Conservation (phyloP, 2,888 invertebrate species). For the Hypena proboscidalis region DNA sequence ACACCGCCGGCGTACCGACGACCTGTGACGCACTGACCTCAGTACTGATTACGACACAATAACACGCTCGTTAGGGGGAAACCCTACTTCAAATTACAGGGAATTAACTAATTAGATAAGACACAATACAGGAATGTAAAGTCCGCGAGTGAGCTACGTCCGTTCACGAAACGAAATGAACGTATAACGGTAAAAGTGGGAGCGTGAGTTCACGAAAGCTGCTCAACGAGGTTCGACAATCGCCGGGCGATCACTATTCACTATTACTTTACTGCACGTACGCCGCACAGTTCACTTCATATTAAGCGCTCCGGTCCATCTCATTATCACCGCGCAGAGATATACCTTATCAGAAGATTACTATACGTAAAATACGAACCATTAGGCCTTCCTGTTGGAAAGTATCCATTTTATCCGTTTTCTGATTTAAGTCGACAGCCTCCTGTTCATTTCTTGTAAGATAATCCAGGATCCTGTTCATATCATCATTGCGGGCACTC, state of each 20-base stretch:
- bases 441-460: conserved; percentile 69
- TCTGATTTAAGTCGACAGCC: conserved; percentile 52
- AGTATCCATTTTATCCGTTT: conserved; percentile 69
- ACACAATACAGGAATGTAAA: conserved; percentile 46
- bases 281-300: conserved; percentile 56
- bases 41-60: conserved; percentile 42
- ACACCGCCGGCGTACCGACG: conserved; percentile 47
- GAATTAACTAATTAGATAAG: conserved; percentile 63
- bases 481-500: conserved; percentile 71
- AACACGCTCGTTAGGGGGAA: conserved; percentile 57
- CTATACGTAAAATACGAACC: conserved; percentile 62
- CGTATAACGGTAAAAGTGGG: conserved; percentile 83
- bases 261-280: conserved; percentile 75
- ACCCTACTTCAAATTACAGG: conserved; percentile 52
- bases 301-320: conserved; percentile 46
- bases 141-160: conserved; percentile 68
- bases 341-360: conserved; percentile 65
- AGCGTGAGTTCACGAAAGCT: conserved; percentile 78
- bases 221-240: conserved; percentile 68
- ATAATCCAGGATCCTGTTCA: conserved; percentile 75
- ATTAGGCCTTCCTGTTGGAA: conserved; percentile 68
- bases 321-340: conserved; percentile 45
- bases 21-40: conserved; percentile 45
- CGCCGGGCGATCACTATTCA: conserved; percentile 67
- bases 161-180: conserved; percentile 78